These are phyloP conservation scores for Tupiocoris notatus DNA, from an alignment of 2,888 invertebrate species.

Conservation along the genomic window DNA sequence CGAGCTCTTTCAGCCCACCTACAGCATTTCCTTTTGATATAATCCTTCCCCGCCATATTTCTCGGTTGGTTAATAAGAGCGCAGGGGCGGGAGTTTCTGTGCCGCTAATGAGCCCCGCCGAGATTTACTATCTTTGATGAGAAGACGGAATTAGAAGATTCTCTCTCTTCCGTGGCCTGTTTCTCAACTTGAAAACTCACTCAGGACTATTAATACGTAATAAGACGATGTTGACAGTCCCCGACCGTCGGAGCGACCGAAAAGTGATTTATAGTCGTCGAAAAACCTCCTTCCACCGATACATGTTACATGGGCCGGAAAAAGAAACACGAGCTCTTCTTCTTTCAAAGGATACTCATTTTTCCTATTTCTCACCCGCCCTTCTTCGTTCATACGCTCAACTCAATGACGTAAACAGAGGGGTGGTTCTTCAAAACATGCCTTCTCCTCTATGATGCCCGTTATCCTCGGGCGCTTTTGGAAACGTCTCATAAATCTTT, in stretches of 20 bases:
- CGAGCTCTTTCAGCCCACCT: not conserved
- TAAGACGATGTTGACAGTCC: constrained; percentile 29
- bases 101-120: constrained; percentile 32
- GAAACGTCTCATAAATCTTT: not conserved
- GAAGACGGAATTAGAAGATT: constrained; percentile 20
- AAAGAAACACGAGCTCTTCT: constrained; percentile 17
- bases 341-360: constrained; percentile 3
- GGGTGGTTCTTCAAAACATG: not conserved
- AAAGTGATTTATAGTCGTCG: constrained; percentile 22
- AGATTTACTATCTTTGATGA: constrained; percentile 39
- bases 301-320: constrained; percentile 32
- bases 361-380: constrained; percentile 10
- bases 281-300: constrained; percentile 8
- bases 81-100: not conserved
- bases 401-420: not conserved
- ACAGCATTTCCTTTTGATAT: constrained; percentile 33
- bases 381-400: constrained; percentile 4
- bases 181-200: constrained; percentile 15
- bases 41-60: constrained; percentile 28
- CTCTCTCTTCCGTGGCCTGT: not conserved
- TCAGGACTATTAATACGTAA: constrained; percentile 32
- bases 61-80: constrained; percentile 32
- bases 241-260: not conserved
- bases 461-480: not conserved
- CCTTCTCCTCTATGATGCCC: not conserved